phyloP scores from a whole-genome alignment of 2,113 vertebrate species.

The Sula dactylatra region DNA sequence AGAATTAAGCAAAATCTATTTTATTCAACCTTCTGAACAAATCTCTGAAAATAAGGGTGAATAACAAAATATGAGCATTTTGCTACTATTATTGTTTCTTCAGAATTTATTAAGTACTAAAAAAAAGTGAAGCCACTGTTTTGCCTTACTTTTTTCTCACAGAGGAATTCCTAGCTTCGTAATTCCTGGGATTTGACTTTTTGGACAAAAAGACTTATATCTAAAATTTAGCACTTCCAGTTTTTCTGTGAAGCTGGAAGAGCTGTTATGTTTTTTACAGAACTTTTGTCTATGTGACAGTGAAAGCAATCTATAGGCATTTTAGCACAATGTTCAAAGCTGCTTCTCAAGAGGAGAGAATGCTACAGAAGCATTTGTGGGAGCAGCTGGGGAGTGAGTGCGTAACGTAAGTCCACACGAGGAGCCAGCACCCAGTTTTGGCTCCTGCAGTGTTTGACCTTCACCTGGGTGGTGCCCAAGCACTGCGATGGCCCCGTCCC shows the following conservation, averaged over 20 bases:
- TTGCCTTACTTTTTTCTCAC: neutral
- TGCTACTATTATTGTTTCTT: neutral
- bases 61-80: neutral
- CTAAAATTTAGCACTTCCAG: neutral
- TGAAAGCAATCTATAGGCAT: neutral
- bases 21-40: neutral
- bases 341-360: neutral
- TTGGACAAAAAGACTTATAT: neutral
- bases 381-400: neutral
- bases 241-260: neutral
- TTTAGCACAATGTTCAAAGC: neutral
- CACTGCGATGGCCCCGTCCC: neutral
- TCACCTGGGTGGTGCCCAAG: neutral
- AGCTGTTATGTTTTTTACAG: neutral
- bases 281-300: neutral
- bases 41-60: neutral
- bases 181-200: neutral
- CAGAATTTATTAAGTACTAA: neutral
- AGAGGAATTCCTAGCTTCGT: neutral
- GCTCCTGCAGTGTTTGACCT: neutral
- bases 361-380: neutral
- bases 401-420: fast-evolving
- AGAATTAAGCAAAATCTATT: neutral
- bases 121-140: neutral
- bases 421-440: neutral